Evolutionary conservation across 37 sponge, comb jelly and placozoan species (phyloP).

Genomic region (Ephydatia muelleri): DNA sequence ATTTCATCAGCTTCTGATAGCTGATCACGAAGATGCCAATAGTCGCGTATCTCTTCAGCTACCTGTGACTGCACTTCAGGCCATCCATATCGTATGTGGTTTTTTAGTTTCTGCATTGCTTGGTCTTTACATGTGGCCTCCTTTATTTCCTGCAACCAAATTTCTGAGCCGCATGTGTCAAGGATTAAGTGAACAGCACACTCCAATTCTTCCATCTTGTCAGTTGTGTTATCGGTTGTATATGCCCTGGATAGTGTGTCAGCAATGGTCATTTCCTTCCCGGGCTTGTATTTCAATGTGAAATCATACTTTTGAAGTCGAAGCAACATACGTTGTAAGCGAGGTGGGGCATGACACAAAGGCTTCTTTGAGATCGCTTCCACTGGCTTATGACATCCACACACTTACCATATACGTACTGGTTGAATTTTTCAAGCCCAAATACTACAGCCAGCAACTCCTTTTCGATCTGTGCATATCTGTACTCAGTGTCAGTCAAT

Average conservation of each 20-base stretch:
- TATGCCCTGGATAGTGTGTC: constrained; percentile 50
- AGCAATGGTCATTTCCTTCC: constrained; percentile 45
- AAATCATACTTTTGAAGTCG: neutral
- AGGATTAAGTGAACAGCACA: constrained; percentile 9
- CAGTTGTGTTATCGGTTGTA: neutral
- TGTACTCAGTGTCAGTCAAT: too few species aligned
- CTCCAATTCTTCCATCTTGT: neutral
- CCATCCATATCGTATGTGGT: neutral
- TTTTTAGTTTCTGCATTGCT: neutral
- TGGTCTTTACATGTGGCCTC: neutral
- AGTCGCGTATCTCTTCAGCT: constrained; percentile 8
- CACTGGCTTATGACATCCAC: constrained; percentile 3
- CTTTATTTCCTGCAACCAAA: neutral
- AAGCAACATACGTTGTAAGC: constrained; percentile 5
- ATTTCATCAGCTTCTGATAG: constrained; percentile 30
- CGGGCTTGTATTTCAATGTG: too few species aligned
- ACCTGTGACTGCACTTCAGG: constrained; percentile 11
- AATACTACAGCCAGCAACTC: too few species aligned
- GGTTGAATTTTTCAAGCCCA: too few species aligned
- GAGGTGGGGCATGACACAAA: constrained; percentile 3
- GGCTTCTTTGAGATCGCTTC: constrained; percentile 9
- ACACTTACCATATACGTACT: neutral
- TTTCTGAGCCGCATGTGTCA: neutral
- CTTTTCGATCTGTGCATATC: too few species aligned
- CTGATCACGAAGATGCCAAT: neutral